Base-by-base conservation (phyloP, 2,888 invertebrate genomes). In the Ichneumoninae sp. region DNA sequence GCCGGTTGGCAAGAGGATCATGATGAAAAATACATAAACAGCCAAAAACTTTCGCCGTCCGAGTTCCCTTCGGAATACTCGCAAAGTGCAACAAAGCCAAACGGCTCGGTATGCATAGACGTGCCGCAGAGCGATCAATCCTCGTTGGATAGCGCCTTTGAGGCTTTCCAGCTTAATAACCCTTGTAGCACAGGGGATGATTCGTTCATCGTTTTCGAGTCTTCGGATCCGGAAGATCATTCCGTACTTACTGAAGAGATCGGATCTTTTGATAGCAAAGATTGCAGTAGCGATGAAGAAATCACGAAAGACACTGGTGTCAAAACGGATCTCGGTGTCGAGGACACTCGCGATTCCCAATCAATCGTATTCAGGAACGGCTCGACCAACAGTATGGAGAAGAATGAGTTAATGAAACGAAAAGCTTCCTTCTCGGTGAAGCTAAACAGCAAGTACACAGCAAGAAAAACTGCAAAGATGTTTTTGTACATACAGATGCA, bases 401-500 rank as follows among this genome's bases (percentile, higher is more conserved):
- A 74, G 4, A 33, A 36, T 4, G 80, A 71, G 68, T 77, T 22
- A 16, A 81, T 79, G 50, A 86, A 65, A n/a, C 86, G 83, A 33
- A 87, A 87, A 74, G 80, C 87, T 16, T 82, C 83, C 5, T 86
- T 88, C 62, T 88, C 90, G 0, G 77, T 90, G 33, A 81, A 89
- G 36, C 71, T 90, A 4, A 86, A 87, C 8, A 40, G 77, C n/a
- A 68, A 74, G 26, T 54, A 10, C 13, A 1, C 71, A 26, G 54
- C 78, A 26, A 76, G 85, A 84, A 71, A 88, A 84, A 50, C 86
- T 74, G 52, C 94, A 8, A 95, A 95, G 91, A 96, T 97, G 91
- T 98, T 97, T 93, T 95, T 99, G 19, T 99, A 98, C 93, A 99
- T 99, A 93, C 99, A 99, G 94, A 99, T 99, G 99, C 98, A 99